These are phyloP conservation scores for Brotula barbata DNA, from an alignment of 2,797 vertebrate species.

Conservation along the genomic window DNA sequence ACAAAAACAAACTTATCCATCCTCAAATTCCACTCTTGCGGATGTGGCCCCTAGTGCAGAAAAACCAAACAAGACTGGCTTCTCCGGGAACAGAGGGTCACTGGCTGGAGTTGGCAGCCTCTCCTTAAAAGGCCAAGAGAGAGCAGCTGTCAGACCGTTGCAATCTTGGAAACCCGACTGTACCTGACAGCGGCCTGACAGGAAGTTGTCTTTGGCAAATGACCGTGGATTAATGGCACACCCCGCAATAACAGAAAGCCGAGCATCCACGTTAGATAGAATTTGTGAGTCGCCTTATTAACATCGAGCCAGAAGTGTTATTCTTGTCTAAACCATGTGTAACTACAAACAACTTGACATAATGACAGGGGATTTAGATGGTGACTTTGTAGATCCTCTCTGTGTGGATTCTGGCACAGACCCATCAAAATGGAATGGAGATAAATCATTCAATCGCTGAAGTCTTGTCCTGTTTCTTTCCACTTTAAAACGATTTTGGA, in stretches of 20 bases:
- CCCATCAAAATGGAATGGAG: no score
- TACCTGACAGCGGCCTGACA: conserved; percentile 63
- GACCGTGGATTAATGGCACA: conserved; percentile 31
- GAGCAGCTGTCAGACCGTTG: conserved; percentile 56
- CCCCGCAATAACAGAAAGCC: conserved; percentile 25
- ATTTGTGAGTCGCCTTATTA: not conserved
- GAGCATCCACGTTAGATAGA: not conserved
- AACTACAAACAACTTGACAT: not conserved
- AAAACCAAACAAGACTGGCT: conserved; percentile 67
- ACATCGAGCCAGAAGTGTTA: not conserved
- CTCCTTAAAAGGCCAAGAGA: conserved; percentile 63
- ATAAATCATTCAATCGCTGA: not conserved
- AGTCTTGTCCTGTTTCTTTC: not conserved
- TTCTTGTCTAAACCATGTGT: not conserved
- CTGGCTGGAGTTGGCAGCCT: conserved; percentile 49
- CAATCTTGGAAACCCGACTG: conserved; percentile 44
- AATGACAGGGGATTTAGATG: not conserved
- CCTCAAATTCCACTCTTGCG: conserved; percentile 62
- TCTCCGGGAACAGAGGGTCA: conserved; percentile 65
- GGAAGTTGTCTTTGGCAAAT: conserved; percentile 65
- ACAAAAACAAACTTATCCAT: conserved; percentile 68
- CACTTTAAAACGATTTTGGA: not conserved
- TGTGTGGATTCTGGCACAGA: no score
- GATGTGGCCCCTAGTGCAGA: conserved; percentile 62
- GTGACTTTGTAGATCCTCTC: no score